phyloP scores from a whole-genome alignment of 1,140 invertebrate genomes.

The Schlechtendalia chinensis region DNA sequence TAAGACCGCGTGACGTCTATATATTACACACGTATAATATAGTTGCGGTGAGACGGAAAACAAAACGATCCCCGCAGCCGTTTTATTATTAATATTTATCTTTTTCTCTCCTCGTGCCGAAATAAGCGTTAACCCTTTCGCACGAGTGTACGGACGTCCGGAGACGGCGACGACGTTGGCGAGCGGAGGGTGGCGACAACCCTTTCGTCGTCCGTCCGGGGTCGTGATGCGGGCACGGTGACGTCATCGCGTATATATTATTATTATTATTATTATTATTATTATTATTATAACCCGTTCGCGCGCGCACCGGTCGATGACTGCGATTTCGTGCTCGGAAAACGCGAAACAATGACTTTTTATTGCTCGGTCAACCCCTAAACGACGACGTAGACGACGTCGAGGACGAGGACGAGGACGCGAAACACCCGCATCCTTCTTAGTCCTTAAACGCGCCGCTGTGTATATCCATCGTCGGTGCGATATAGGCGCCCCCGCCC shows the following conservation, averaged over 20 bases:
- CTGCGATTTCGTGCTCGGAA: conserved; percentile 47
- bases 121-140: conserved; percentile 33
- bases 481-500: not conserved
- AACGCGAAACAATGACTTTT: conserved; percentile 50
- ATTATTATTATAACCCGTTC: conserved; percentile 34
- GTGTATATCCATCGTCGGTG: not conserved
- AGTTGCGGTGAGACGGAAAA: not conserved
- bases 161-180: not conserved
- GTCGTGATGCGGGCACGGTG: conserved; percentile 5
- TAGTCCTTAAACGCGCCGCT: too few species aligned
- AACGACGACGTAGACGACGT: not conserved
- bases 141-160: conserved; percentile 17
- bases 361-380: conserved; percentile 48
- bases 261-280: not conserved
- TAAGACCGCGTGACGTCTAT: not conserved
- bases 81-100: conserved; percentile 47
- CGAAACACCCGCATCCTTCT: conserved; percentile 26
- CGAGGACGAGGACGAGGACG: not conserved
- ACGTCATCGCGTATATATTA: not conserved
- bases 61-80: not conserved
- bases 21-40: too few species aligned
- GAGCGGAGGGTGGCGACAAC: not conserved
- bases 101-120: not conserved
- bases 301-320: not conserved
- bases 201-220: not conserved